Conservation (phyloP, 1,140 invertebrate genomes). For the Drosophila sturtevanti region DNA sequence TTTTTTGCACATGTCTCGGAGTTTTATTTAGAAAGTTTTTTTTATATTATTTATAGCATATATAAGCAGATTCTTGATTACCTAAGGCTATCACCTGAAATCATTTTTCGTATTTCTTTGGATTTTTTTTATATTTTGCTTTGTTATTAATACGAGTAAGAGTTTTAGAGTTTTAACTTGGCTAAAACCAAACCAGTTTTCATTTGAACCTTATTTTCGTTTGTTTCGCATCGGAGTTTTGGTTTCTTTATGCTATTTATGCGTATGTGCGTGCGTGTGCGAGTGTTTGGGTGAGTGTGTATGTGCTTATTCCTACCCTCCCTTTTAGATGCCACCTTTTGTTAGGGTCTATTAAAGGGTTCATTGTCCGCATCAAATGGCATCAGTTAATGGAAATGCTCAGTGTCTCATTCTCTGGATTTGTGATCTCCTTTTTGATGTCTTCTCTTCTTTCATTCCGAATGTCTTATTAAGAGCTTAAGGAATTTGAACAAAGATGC, state of each 20-base stretch:
- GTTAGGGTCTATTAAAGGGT: constrained; percentile 70
- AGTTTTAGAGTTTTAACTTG: constrained; percentile 73
- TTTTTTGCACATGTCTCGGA: no score
- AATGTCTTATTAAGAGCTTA: constrained; percentile 70
- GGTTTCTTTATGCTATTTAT: constrained; percentile 15
- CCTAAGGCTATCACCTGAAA: constrained; percentile 8
- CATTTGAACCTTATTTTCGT: constrained; percentile 77
- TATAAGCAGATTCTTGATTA: constrained; percentile 5
- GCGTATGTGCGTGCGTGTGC: no score
- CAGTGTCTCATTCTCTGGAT: constrained; percentile 6
- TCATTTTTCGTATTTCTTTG: constrained; percentile 35
- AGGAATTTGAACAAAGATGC: constrained; percentile 46
- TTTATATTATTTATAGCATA: constrained; percentile 9
- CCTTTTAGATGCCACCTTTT: constrained; percentile 31
- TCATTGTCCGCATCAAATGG: constrained; percentile 66
- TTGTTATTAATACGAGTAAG: constrained; percentile 78
- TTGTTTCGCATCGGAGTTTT: constrained; percentile 56
- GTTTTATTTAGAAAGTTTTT: not conserved
- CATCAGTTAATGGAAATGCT: constrained; percentile 54
- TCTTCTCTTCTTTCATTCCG: constrained; percentile 42
- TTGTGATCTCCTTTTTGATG: constrained; percentile 32
- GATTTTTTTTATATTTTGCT: constrained; percentile 28
- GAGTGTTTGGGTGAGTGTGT: constrained; percentile 44
- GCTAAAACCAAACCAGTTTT: constrained; percentile 76
- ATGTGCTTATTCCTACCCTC: constrained; percentile 50